Evolutionary conservation across 2,888 invertebrate genomes (phyloP), one percentile per base, ranked within the genome.

Genomic region (Polydrusus tereticollis): DNA sequence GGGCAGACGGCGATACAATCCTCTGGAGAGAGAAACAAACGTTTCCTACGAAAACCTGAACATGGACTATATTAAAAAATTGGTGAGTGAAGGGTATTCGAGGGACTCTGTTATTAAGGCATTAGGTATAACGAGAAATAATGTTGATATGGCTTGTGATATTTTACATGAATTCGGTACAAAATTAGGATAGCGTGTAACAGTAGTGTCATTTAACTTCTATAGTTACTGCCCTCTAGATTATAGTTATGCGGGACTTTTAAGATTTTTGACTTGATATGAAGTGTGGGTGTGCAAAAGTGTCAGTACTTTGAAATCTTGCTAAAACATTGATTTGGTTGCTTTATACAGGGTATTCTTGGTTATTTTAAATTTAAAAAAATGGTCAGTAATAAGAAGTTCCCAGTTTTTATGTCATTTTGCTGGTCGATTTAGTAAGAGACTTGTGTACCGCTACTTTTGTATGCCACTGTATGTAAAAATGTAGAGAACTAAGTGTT

Each of bases 101-200:
- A 93, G 94, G 81, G 94, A 96, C 82, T 94, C 95, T 57, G 97
- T 97, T 2, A 94, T 97, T 58, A 90, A 96, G 77, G 97, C 97
- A 3, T 88, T 98, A 78, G 94, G 96, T 73, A 97, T 98, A 80
- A 95, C 97, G 0, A 89, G 96, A 71, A 98, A 97, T 87, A 95
- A 98, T 85, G 89, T 97, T 65, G 95, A 95, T 84, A 97, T 98
- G 97, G 97, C 97, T 55, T 94, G 97, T 87, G 96, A 97, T 80
- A 82, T 82, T 75, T 76, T 82, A 72, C 82, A 82, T 67, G 82
- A 82, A 76, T 82, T 82, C 65, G 82, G 82, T 38, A 81, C 81
- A 38, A 81, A 81, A 73, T 66, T 80, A 72, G 82, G 81, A 80
- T 82, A 82, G 72, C 69, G 62, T 60, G 57, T 33, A 57, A 10